A percentile compares a stretch with the other conserved stretches of the same genome.
These are phyloP conservation scores for Fregetta grallaria DNA, from an alignment of 2,113 vertebrate species.

Conservation along the genomic window DNA sequence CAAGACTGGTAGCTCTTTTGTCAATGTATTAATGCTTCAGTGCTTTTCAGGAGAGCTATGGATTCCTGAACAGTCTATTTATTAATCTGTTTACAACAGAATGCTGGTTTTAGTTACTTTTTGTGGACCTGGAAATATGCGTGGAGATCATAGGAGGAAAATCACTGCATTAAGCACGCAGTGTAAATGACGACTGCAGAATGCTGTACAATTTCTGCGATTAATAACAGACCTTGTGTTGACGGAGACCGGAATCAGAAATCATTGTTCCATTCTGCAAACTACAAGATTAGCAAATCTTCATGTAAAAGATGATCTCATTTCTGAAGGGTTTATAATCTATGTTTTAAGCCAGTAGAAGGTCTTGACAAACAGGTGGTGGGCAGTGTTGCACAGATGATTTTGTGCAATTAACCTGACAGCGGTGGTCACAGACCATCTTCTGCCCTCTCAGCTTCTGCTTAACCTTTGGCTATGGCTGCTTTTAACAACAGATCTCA, in stretches of 20 bases:
- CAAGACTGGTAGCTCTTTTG: not conserved
- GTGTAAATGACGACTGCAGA: not conserved
- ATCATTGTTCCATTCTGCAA: not conserved
- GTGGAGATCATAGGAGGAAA: not conserved
- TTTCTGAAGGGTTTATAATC: not conserved
- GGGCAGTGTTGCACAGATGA: not conserved
- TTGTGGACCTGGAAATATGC: not conserved
- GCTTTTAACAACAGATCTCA: not conserved
- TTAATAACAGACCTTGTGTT: not conserved
- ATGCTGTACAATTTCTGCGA: not conserved
- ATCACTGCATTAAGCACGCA: not conserved
- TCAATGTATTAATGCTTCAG: not conserved
- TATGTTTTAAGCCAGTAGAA: not conserved
- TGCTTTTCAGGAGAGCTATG: not conserved
- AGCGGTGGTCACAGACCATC: fast-evolving
- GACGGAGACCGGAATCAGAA: not conserved
- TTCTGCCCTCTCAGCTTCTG: not conserved
- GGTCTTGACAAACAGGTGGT: not conserved
- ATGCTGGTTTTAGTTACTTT: not conserved
- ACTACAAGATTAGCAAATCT: not conserved
- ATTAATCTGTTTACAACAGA: not conserved
- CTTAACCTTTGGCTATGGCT: not conserved
- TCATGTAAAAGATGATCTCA: not conserved
- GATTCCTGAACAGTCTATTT: not conserved
- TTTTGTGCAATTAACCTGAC: not conserved